A percentile compares a stretch with the other conserved stretches of the same genome.
Evolutionary conservation across 2,113 vertebrate genomes (phyloP).

Genomic region (Ginglymostoma cirratum): DNA sequence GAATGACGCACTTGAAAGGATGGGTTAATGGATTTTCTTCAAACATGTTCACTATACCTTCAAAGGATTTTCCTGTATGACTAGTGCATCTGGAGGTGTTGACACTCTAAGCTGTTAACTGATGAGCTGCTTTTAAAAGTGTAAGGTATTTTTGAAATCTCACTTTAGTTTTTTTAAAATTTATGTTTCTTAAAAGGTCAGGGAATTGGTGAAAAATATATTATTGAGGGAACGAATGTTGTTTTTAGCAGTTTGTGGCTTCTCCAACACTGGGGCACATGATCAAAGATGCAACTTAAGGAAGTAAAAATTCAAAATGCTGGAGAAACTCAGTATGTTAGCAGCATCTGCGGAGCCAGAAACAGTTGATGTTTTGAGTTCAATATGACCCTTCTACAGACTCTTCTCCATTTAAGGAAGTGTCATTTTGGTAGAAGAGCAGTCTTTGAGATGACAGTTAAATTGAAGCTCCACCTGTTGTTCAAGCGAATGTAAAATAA

Average conservation of each 20-base stretch:
- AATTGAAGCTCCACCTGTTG: neutral
- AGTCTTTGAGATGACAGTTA: neutral
- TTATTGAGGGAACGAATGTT: neutral
- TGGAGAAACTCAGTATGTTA: too few relatives aligned
- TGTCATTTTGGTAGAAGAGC: neutral
- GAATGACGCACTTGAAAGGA: neutral
- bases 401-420: too few relatives aligned
- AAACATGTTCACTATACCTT: neutral
- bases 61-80: neutral
- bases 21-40: slow-evolving; percentile 20
- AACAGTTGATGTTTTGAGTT: too few relatives aligned
- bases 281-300: neutral
- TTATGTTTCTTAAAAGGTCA: neutral
- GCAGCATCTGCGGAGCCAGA: too few relatives aligned
- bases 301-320: too few relatives aligned
- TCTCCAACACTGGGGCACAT: neutral
- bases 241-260: neutral
- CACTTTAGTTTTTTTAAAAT: neutral
- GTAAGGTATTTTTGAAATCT: neutral
- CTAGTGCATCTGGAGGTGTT: neutral
- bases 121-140: neutral
- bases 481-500: neutral
- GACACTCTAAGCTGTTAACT: neutral
- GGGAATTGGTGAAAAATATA: neutral
- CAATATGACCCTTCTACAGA: too few relatives aligned